Percentiles rank a stretch among this genome's conserved stretches.
Evolutionary conservation across 2,113 vertebrate species (phyloP).

Genomic region (Gambusia affinis): DNA sequence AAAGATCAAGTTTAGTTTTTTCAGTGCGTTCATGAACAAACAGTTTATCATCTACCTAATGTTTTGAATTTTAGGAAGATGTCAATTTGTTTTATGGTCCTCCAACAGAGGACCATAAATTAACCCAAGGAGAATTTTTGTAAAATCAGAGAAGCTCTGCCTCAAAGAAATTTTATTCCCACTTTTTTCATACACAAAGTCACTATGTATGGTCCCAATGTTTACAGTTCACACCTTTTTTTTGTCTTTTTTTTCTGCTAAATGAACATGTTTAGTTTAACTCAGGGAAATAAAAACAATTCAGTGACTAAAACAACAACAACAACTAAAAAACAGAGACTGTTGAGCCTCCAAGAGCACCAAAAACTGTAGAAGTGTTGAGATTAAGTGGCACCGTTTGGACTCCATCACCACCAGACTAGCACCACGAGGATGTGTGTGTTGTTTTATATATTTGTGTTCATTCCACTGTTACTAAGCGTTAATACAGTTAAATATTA

Average conservation of each 20-base stretch:
- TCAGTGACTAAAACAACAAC: slow-evolving; percentile 53
- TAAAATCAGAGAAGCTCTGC: slow-evolving; percentile 36
- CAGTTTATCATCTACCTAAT: background rate
- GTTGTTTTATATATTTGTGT: slow-evolving; percentile 36
- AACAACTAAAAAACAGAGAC: slow-evolving; percentile 36
- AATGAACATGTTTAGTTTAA: slow-evolving; percentile 12
- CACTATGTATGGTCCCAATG: background rate
- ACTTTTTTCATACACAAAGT: background rate
- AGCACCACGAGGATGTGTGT: slow-evolving; percentile 60
- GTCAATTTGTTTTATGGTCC: background rate
- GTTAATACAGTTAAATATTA: slow-evolving; percentile 47
- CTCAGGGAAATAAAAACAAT: slow-evolving; percentile 20
- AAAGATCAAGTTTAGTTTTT: too few relatives aligned
- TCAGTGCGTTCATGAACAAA: too few relatives aligned
- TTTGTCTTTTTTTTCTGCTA: slow-evolving; percentile 6
- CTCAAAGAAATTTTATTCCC: slow-evolving; percentile 10
- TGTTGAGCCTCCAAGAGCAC: slow-evolving; percentile 61
- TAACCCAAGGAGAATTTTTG: slow-evolving; percentile 13
- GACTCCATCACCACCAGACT: slow-evolving; percentile 49
- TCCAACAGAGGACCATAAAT: background rate
- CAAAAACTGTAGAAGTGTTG: slow-evolving; percentile 59
- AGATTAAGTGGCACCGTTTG: slow-evolving; percentile 64
- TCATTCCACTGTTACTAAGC: slow-evolving; percentile 41
- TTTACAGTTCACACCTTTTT: background rate
- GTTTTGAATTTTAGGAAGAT: background rate